Conservation (phyloP, 2,113 vertebrate species). For the Parotia lawesii region DNA sequence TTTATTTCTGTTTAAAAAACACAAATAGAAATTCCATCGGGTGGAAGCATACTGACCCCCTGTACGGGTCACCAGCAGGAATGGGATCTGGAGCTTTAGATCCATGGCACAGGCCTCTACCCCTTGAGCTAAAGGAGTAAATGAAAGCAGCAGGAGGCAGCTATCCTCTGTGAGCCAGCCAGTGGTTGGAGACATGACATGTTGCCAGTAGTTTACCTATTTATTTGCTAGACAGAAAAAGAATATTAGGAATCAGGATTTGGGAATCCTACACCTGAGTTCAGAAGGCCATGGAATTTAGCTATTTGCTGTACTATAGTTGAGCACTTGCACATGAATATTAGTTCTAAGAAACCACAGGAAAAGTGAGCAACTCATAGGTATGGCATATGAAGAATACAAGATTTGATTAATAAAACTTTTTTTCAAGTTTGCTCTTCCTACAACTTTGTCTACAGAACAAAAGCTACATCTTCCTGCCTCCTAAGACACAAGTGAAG, state of each 20-base stretch:
- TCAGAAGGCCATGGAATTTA: constrained; percentile 57
- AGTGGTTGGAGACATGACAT: constrained; percentile 70
- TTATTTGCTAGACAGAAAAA: constrained; percentile 70
- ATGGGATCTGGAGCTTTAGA: constrained; percentile 67
- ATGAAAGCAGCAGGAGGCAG: constrained; percentile 70
- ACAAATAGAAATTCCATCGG: constrained; percentile 68
- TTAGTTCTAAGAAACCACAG: background rate
- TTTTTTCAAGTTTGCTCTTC: background rate
- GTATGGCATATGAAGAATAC: background rate
- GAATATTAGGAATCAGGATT: constrained; percentile 67
- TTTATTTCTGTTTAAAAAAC: constrained; percentile 55
- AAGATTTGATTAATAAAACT: background rate
- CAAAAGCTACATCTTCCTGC: background rate
- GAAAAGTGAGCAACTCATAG: background rate
- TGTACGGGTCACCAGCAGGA: constrained; percentile 65
- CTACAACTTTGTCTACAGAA: background rate
- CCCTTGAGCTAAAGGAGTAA: constrained; percentile 70
- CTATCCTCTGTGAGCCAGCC: constrained; percentile 69
- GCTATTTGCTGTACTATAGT: background rate
- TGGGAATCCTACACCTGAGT: constrained; percentile 56
- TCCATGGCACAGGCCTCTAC: constrained; percentile 65
- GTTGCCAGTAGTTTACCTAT: constrained; percentile 70
- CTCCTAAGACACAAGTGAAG: background rate
- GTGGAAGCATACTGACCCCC: constrained; percentile 70
- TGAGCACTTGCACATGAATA: constrained; percentile 8